These are phyloP conservation scores for Leptopilina drosophilae DNA, from an alignment of 2,888 invertebrate species.

Conservation along the genomic window DNA sequence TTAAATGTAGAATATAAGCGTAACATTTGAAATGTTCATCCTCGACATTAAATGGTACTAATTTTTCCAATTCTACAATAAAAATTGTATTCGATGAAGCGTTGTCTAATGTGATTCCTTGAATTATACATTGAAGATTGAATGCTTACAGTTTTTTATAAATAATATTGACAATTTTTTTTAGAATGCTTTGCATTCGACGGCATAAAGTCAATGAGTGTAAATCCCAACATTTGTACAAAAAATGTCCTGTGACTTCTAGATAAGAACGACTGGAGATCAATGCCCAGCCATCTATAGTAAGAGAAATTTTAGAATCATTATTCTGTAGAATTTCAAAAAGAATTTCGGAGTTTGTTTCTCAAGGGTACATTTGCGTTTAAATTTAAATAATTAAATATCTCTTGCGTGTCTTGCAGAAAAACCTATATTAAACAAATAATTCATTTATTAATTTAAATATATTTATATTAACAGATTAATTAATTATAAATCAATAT, in stretches of 20 bases:
- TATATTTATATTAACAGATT: too few relatives aligned
- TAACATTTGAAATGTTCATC: constrained; percentile 64
- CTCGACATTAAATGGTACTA: constrained; percentile 48
- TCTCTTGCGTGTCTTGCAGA: neutral
- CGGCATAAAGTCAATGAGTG: neutral
- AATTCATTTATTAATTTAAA: too few relatives aligned
- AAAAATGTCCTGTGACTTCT: neutral
- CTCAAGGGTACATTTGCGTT: too few relatives aligned
- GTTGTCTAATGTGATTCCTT: constrained; percentile 41
- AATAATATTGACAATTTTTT: constrained; percentile 3
- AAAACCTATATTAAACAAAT: too few relatives aligned
- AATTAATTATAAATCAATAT: too few relatives aligned
- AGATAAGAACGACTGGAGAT: neutral
- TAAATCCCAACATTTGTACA: neutral
- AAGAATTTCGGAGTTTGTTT: neutral
- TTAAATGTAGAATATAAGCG: constrained; percentile 62
- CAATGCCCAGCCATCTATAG: neutral
- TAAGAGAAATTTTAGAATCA: neutral
- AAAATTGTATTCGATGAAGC: constrained; percentile 40
- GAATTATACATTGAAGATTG: constrained; percentile 17
- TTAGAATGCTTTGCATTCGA: neutral
- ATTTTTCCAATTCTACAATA: constrained; percentile 21
- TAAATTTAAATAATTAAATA: neutral
- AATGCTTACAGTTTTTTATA: neutral
- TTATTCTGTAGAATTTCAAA: neutral